Evolutionary conservation across 2,888 invertebrate genomes (phyloP).

Genomic region (Agapostemon virescens): DNA sequence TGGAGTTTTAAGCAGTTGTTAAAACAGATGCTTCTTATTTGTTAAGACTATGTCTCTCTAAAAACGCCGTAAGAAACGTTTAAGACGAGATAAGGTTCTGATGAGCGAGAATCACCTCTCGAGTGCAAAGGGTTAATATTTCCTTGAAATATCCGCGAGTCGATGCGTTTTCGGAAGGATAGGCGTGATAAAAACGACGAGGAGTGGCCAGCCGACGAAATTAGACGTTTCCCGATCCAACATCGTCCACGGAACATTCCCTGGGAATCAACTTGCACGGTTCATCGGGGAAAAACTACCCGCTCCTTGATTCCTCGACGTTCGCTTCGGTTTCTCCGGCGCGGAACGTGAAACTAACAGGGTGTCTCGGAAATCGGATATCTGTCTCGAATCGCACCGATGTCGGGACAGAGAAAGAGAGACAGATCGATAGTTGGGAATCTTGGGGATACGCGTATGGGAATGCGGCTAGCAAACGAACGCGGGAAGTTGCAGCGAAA

Average conservation of each 20-base stretch:
- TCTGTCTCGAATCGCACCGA: constrained; percentile 32
- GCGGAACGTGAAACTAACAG: constrained; percentile 27
- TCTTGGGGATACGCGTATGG: constrained; percentile 26
- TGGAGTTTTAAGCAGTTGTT: too few relatives aligned
- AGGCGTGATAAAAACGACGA: not conserved
- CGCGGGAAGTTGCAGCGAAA: constrained; percentile 30
- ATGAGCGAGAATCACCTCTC: too few relatives aligned
- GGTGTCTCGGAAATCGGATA: constrained; percentile 46
- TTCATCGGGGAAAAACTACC: not conserved
- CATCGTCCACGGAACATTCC: not conserved
- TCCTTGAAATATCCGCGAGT: constrained; percentile 12
- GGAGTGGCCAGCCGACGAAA: not conserved
- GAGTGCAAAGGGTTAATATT: too few relatives aligned
- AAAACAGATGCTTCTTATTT: too few relatives aligned
- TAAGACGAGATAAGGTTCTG: too few relatives aligned
- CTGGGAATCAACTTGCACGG: not conserved
- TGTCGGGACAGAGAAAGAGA: not conserved
- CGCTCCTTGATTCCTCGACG: not conserved
- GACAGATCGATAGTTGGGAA: constrained; percentile 36
- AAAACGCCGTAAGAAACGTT: too few relatives aligned
- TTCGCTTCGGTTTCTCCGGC: not conserved
- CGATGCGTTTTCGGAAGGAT: not conserved
- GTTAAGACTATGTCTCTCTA: too few relatives aligned
- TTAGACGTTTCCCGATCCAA: not conserved
- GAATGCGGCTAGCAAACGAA: constrained; percentile 11